Base-by-base conservation (phyloP, 2,797 vertebrate species). In the Scleropages formosus region DNA sequence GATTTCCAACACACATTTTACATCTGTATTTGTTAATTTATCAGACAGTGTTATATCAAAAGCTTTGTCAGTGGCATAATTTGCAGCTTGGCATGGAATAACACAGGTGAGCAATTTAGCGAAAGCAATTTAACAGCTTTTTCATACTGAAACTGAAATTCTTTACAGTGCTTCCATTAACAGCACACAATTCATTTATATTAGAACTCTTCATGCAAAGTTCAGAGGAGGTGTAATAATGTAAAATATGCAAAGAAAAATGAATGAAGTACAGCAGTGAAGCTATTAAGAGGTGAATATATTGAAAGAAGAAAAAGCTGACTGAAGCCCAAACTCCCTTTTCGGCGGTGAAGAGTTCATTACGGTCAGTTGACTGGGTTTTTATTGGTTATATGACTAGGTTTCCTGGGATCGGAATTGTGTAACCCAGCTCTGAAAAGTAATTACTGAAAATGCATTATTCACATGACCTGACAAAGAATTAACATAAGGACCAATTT, bases 1-100 rank as follows among this genome's bases (percentile, higher is more conserved):
- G 47, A 56, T 71, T 71, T 71, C 56, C 3, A 26, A 24, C 18
- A 11, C 71, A 71, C 49, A 58, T 71, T n/a, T 56, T 71, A 58
- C 22, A 39, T 39, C 39, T 39, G 2, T 6, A 18, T 71, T 71
- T 71, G 68, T 56, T 71, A 51, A 71, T 71, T 71, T 71, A 27
- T 18, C 20, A 31, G 51, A 24, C 22, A 9, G 16, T 31, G n/a
- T 15, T 27, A 7, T 13, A 70, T 22, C 22, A 56, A 27, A 71
- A 56, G 26, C 24, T 58, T 58, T 71, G 9, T 31, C 51, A n/a
- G 51, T 10, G 68, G 68, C 47, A 12, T 27, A 26, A 71, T 24
- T 49, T 47, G 18, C 0, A 49, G 22, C 47, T 13, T 49, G 49
- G 49, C 18, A n/a, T 18, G 56, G 68, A 3, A 27, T 71, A 24